These are phyloP conservation scores for Cirrhinus mrigala DNA, from an alignment of 2,797 vertebrate genomes.

Conservation along the genomic window DNA sequence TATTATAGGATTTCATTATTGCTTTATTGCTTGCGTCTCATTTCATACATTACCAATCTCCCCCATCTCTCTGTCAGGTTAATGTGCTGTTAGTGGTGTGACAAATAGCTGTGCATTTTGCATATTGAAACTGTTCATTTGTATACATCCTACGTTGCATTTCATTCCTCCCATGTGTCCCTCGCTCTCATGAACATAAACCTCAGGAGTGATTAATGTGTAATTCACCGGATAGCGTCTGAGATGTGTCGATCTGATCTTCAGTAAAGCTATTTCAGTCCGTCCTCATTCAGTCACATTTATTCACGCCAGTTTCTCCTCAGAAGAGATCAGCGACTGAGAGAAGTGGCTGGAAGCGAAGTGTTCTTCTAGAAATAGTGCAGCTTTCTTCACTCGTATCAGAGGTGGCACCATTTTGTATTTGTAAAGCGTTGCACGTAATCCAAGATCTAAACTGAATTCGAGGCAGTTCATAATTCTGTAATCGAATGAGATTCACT, in stretches of 20 bases:
- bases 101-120: constrained; percentile 4
- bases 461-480: neutral
- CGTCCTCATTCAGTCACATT: constrained; percentile 49
- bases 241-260: constrained; percentile 27
- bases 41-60: constrained; percentile 30
- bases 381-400: constrained; percentile 10
- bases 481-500: neutral
- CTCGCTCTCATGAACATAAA: neutral
- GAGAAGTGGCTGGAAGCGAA: neutral
- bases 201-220: constrained; percentile 35
- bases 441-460: neutral
- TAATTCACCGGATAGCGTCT: constrained; percentile 21
- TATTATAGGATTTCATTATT: neutral
- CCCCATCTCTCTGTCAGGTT: constrained; percentile 18
- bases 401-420: constrained; percentile 30
- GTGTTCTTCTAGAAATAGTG: constrained; percentile 35
- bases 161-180: neutral
- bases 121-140: constrained; percentile 10
- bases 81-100: neutral
- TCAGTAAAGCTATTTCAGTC: constrained; percentile 38
- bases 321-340: constrained; percentile 34
- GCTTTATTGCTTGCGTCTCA: neutral
- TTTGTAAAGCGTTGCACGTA: neutral
- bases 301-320: constrained; percentile 30
- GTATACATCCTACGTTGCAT: neutral